These are phyloP conservation scores for Paralvinella palmiformis DNA, from an alignment of 1,140 invertebrate genomes.

Conservation along the genomic window DNA sequence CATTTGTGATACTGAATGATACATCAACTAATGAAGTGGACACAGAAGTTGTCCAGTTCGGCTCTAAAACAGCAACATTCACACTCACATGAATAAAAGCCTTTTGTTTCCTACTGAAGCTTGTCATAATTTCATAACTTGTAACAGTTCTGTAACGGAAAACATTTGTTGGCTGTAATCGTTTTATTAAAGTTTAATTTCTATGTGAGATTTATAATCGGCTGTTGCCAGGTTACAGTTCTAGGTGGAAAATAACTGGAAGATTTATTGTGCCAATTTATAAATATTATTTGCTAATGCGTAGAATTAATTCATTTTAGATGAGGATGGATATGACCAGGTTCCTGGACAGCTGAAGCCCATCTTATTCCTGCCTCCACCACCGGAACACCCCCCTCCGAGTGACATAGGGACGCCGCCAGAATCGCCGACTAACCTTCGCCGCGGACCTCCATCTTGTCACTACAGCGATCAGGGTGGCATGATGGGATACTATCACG, in stretches of 20 bases:
- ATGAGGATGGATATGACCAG: neutral
- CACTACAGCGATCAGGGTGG: neutral
- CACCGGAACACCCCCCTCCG: slow-evolving; percentile 72
- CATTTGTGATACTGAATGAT: no score
- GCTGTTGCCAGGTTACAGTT: neutral
- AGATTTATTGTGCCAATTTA: neutral
- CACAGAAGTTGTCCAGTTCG: no score
- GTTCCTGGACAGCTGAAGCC: slow-evolving; percentile 2
- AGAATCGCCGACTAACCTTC: slow-evolving; percentile 25
- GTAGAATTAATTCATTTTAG: neutral
- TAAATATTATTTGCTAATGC: neutral
- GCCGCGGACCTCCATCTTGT: neutral
- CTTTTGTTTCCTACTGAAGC: no score
- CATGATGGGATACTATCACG: neutral
- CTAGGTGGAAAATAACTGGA: neutral
- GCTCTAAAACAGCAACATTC: no score
- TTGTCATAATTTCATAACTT: no score
- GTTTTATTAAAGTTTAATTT: no score
- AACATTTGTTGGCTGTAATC: no score
- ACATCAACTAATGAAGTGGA: no score
- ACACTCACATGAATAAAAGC: no score
- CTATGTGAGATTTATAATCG: no score
- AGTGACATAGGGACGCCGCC: slow-evolving; percentile 37
- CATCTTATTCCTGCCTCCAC: slow-evolving; percentile 62
- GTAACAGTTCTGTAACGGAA: no score